Conservation (phyloP, 2,888 invertebrate species). For the Platycheirus rosarum region DNA sequence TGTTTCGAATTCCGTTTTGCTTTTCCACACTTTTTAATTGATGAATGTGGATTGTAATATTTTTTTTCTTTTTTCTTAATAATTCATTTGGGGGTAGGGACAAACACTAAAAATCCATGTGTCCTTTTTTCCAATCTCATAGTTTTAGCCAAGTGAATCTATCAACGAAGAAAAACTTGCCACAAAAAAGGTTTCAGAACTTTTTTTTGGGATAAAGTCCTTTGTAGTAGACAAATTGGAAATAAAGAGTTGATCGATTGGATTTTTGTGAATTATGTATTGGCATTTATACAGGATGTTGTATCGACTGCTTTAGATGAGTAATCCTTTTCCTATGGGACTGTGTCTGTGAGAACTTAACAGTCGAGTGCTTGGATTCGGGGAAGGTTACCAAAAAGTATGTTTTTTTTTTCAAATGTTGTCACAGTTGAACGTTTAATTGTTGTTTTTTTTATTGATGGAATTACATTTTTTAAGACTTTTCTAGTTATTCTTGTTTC, state of each 20-base stretch:
- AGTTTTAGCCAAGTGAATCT: conserved; percentile 39
- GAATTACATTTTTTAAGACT: no score
- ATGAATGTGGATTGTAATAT: conserved; percentile 23
- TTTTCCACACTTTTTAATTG: conserved; percentile 55
- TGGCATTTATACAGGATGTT: conserved; percentile 39
- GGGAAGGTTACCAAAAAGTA: not conserved
- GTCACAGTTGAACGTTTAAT: no score
- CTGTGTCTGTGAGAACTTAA: conserved; percentile 1
- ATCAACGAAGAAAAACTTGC: conserved; percentile 8
- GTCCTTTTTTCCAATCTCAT: conserved; percentile 40
- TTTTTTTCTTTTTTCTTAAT: not conserved
- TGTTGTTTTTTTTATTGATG: no score
- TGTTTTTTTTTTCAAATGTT: no score
- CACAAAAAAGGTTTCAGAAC: conserved; percentile 4
- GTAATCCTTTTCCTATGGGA: conserved; percentile 29
- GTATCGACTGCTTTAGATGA: conserved; percentile 43
- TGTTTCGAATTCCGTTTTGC: conserved; percentile 23
- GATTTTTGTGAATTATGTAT: conserved; percentile 47
- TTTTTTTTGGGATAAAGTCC: conserved; percentile 8
- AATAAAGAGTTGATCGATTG: conserved; percentile 59
- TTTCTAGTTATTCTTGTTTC: no score
- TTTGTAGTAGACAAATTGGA: conserved; percentile 59
- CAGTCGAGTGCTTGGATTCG: conserved; percentile 4
- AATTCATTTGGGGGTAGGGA: conserved; percentile 6
- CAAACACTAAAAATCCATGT: conserved; percentile 1